These are phyloP conservation scores for Celastrina argiolus DNA, from an alignment of 2,888 invertebrate genomes.

Conservation along the genomic window DNA sequence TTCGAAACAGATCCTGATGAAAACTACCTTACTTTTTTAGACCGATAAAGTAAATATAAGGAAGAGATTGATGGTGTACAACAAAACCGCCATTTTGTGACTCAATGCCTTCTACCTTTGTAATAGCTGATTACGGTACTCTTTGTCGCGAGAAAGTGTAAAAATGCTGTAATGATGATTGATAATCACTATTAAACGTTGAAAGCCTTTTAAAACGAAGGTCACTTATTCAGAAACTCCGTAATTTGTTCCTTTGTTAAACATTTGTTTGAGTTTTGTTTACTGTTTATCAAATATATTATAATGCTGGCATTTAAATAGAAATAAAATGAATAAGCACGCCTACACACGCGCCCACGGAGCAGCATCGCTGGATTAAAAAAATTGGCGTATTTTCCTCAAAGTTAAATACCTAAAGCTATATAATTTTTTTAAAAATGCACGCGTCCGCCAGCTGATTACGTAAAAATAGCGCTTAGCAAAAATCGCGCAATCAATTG, in stretches of 20 bases:
- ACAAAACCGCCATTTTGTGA: background rate
- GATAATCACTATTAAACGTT: background rate
- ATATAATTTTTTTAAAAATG: too few relatives aligned
- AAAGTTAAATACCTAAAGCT: too few relatives aligned
- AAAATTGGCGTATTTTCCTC: too few relatives aligned
- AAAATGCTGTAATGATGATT: slow-evolving; percentile 4
- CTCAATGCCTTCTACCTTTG: background rate
- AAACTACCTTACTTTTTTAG: background rate
- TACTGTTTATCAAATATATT: background rate
- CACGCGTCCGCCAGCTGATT: too few relatives aligned
- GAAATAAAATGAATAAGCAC: too few relatives aligned
- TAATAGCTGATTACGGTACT: background rate
- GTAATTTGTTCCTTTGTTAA: background rate
- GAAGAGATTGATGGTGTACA: background rate
- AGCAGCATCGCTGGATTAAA: too few relatives aligned
- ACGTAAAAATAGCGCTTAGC: too few relatives aligned
- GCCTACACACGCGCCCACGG: too few relatives aligned
- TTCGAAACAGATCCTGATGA: background rate
- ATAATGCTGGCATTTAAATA: background rate
- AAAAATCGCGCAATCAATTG: too few relatives aligned
- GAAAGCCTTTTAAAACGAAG: slow-evolving; percentile 1
- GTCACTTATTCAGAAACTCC: background rate
- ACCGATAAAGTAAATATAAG: background rate
- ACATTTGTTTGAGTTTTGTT: background rate
- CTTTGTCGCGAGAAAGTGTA: slow-evolving; percentile 1